Evolutionary conservation across 2,113 vertebrate genomes (phyloP).

Genomic region (Lycaon pictus): DNA sequence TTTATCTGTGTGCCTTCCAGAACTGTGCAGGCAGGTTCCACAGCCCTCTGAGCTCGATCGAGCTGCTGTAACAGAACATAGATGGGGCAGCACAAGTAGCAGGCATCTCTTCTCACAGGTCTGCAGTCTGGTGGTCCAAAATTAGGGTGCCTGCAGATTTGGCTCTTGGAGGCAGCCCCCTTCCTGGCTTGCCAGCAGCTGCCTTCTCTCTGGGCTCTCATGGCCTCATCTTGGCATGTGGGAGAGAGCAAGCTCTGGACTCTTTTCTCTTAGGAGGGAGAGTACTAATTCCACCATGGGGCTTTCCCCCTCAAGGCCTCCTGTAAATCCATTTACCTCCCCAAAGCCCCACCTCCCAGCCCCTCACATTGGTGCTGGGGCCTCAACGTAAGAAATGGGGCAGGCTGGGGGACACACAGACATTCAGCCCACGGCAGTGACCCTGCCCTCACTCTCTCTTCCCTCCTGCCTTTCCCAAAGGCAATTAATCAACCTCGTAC

Average conservation of each 20-base stretch:
- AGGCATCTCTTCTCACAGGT: neutral
- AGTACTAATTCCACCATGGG: too few relatives aligned
- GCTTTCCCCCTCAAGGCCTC: neutral
- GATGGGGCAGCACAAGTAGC: too few relatives aligned
- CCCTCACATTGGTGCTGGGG: neutral
- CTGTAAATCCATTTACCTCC: neutral
- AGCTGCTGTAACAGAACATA: neutral
- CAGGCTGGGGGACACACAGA: too few relatives aligned
- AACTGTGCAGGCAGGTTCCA: conserved; percentile 79
- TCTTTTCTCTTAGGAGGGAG: neutral
- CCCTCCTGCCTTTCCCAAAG: conserved; percentile 22
- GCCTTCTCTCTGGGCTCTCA: neutral
- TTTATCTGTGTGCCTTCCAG: conserved; percentile 72
- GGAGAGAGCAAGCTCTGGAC: neutral
- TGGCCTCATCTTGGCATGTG: neutral
- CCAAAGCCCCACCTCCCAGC: neutral
- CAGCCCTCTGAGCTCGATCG: conserved; percentile 3
- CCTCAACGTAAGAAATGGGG: too few relatives aligned
- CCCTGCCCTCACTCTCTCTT: conserved; percentile 1
- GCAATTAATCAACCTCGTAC: conserved; percentile 63
- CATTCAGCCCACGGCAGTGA: neutral
- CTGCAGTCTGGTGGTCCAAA: neutral
- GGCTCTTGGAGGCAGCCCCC: neutral
- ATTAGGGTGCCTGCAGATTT: neutral
- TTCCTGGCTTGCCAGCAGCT: too few relatives aligned